phyloP scores from a whole-genome alignment of 2,113 vertebrate species.

The Aptenodytes patagonicus region DNA sequence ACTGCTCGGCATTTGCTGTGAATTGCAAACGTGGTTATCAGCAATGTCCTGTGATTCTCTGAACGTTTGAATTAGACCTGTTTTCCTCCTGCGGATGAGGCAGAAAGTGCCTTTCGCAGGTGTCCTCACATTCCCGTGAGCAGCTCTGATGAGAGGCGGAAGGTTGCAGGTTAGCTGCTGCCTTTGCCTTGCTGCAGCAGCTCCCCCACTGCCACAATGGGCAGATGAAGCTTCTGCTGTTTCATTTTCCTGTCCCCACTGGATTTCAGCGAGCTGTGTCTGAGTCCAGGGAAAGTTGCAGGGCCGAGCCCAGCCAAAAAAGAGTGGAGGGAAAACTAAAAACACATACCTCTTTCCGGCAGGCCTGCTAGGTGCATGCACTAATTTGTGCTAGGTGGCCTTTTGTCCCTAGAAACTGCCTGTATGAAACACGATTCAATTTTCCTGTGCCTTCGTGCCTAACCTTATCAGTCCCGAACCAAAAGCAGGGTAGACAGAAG shows the following conservation, averaged over 20 bases:
- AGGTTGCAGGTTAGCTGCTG: neutral
- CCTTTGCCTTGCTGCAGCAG: neutral
- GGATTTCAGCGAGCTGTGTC: neutral
- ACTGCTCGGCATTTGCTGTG: neutral
- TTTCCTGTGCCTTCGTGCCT: neutral
- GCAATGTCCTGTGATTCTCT: neutral
- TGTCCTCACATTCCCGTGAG: neutral
- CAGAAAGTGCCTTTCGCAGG: neutral
- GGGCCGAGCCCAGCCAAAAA: neutral
- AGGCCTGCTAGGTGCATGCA: neutral
- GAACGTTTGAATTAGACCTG: neutral
- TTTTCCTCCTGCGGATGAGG: neutral
- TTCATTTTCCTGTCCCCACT: neutral
- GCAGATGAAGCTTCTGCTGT: neutral
- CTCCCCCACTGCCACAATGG: fast-evolving
- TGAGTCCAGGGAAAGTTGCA: neutral
- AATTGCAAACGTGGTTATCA: neutral
- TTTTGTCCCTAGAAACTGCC: neutral
- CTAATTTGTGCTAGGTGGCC: neutral
- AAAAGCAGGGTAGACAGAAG: neutral
- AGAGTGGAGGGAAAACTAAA: neutral
- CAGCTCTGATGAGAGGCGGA: neutral
- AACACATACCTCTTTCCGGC: fast-evolving
- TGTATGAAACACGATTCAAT: neutral
- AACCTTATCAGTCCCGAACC: neutral